These are phyloP conservation scores for Phoxinus dragarum DNA, from an alignment of 2,797 vertebrate genomes.

Conservation along the genomic window DNA sequence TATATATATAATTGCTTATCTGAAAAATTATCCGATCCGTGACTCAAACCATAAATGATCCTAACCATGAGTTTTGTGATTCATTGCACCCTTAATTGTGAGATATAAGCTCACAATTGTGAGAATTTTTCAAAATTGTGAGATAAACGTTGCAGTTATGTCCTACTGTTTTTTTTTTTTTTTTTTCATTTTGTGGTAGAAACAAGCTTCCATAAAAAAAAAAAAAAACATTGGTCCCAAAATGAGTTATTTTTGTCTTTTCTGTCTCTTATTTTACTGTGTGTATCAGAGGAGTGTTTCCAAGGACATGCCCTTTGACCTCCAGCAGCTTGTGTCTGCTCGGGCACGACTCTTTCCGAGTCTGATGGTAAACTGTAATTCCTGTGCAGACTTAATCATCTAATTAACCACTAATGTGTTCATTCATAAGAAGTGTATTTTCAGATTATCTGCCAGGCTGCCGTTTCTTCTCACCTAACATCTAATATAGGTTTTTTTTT, in stretches of 20 bases:
- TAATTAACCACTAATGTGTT: conserved; percentile 75
- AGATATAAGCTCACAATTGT: too few species aligned
- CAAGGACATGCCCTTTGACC: conserved; percentile 77
- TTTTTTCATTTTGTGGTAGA: too few species aligned
- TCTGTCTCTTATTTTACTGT: conserved; percentile 13
- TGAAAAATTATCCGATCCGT: too few species aligned
- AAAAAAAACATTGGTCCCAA: too few species aligned
- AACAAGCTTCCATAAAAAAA: not conserved
- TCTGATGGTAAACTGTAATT: conserved; percentile 75
- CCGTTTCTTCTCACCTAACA: not conserved
- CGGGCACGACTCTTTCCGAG: conserved; percentile 73
- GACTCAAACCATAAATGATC: too few species aligned
- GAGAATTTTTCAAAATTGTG: too few species aligned
- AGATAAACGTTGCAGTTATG: too few species aligned
- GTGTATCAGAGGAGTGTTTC: conserved; percentile 72
- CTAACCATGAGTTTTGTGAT: too few species aligned
- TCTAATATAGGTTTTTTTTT: conserved; percentile 18
- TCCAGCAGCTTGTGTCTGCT: conserved; percentile 77
- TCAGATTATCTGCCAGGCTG: not conserved
- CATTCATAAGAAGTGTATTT: not conserved
- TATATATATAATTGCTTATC: too few species aligned
- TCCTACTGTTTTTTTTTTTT: too few species aligned
- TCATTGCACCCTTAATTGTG: too few species aligned
- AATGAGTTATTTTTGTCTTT: not conserved
- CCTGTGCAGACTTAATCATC: conserved; percentile 50